Conservation (phyloP, 2,888 invertebrate species). For the Athalia cordata region DNA sequence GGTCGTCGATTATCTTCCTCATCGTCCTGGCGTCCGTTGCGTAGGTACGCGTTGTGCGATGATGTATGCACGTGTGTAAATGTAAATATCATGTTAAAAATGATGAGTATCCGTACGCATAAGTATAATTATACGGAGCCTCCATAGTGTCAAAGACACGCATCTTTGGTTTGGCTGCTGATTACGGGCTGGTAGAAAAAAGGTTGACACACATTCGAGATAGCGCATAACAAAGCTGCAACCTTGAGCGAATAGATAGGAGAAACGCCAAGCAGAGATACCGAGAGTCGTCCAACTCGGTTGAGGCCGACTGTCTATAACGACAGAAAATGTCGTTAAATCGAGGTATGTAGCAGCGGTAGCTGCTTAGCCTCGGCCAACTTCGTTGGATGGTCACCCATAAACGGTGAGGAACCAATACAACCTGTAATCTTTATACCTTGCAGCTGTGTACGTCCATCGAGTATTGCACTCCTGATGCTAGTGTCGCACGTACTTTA, state of each 20-base stretch:
- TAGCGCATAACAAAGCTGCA: constrained; percentile 52
- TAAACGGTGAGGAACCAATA: constrained; percentile 58
- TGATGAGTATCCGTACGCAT: background rate
- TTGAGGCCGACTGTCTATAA: constrained; percentile 42
- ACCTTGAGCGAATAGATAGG: constrained; percentile 58
- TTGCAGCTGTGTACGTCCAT: background rate
- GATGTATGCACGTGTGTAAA: background rate
- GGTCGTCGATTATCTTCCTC: background rate
- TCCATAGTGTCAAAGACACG: constrained; percentile 4
- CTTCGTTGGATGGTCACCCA: constrained; percentile 63
- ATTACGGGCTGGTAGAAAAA: constrained; percentile 19
- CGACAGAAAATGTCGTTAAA: constrained; percentile 40
- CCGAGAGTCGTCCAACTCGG: constrained; percentile 43
- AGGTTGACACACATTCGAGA: constrained; percentile 39
- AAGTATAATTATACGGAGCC: background rate
- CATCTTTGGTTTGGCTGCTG: constrained; percentile 1
- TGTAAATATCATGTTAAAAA: background rate
- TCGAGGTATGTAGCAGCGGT: constrained; percentile 19
- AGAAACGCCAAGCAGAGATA: constrained; percentile 43
- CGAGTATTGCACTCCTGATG: no score
- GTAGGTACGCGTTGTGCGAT: background rate
- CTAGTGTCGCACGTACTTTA: no score
- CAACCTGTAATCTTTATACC: constrained; percentile 9
- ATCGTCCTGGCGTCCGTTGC: background rate
- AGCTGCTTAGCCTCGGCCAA: constrained; percentile 69